Conservation (phyloP, 2,113 vertebrate genomes). For the Thunnus thynnus region DNA sequence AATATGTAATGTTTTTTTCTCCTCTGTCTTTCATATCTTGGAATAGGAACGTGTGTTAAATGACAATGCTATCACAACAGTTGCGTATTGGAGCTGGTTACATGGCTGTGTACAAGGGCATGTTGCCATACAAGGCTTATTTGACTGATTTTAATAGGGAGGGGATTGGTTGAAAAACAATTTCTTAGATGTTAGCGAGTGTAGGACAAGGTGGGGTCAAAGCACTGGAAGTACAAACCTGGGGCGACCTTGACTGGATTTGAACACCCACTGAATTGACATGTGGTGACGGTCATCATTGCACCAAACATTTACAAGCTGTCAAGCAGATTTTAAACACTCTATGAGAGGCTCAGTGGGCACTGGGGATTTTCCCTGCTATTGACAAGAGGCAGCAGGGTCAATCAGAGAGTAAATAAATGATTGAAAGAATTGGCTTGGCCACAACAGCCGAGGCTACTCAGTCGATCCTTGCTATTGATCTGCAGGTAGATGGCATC, state of each 20-base stretch:
- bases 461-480: constrained; percentile 80
- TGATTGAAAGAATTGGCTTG: constrained; percentile 82
- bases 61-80: constrained; percentile 57
- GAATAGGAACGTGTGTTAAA: constrained; percentile 58
- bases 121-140: constrained; percentile 22
- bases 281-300: constrained; percentile 42
- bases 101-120: constrained; percentile 42
- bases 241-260: constrained; percentile 63
- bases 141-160: constrained; percentile 38
- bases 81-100: constrained; percentile 39
- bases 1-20: constrained; percentile 61
- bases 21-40: constrained; percentile 60
- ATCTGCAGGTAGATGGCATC: constrained; percentile 75
- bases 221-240: constrained; percentile 25
- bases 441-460: constrained; percentile 70
- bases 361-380: constrained; percentile 63
- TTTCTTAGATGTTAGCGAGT: constrained; percentile 21
- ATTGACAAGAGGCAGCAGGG: constrained; percentile 75
- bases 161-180: neutral
- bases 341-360: constrained; percentile 59
- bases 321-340: constrained; percentile 76
- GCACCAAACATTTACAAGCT: constrained; percentile 64
- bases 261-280: constrained; percentile 40
- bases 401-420: constrained; percentile 85
- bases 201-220: constrained; percentile 34